A percentile compares a stretch with the other conserved stretches of the same genome.
phyloP scores from a whole-genome alignment of 2,797 vertebrate species.

The Pangasius macronema region DNA sequence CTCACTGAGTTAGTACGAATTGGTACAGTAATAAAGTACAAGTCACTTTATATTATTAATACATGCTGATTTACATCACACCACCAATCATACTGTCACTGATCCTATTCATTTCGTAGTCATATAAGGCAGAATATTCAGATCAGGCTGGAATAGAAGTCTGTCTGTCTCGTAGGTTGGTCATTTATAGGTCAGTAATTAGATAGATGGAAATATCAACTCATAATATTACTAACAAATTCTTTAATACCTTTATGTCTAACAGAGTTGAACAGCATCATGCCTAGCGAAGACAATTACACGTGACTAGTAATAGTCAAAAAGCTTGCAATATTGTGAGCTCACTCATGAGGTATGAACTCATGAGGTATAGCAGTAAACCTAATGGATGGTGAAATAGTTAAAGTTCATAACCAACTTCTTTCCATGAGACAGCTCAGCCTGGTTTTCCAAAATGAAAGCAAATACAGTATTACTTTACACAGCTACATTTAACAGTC shows the following conservation, averaged over 20 bases:
- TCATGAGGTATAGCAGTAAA: background rate
- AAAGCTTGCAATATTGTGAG: background rate
- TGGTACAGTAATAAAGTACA: background rate
- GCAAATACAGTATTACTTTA: background rate
- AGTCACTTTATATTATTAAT: background rate
- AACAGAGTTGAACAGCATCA: background rate
- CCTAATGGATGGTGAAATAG: background rate
- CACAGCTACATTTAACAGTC: background rate
- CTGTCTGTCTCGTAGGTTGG: no score
- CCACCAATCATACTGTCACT: background rate
- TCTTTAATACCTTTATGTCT: background rate
- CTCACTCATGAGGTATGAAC: background rate
- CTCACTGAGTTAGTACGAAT: background rate
- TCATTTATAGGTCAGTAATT: no score
- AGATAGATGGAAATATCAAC: no score
- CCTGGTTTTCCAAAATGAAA: constrained; percentile 14
- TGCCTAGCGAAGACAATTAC: background rate
- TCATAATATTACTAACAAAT: no score
- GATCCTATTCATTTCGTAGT: background rate
- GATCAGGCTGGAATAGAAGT: background rate
- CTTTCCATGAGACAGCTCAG: background rate
- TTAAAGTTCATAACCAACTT: background rate
- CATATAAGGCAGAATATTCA: background rate
- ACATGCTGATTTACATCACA: background rate
- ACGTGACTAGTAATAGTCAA: background rate